phyloP scores from a whole-genome alignment of 2,113 vertebrate genomes.

The Ardeotis arabs region DNA sequence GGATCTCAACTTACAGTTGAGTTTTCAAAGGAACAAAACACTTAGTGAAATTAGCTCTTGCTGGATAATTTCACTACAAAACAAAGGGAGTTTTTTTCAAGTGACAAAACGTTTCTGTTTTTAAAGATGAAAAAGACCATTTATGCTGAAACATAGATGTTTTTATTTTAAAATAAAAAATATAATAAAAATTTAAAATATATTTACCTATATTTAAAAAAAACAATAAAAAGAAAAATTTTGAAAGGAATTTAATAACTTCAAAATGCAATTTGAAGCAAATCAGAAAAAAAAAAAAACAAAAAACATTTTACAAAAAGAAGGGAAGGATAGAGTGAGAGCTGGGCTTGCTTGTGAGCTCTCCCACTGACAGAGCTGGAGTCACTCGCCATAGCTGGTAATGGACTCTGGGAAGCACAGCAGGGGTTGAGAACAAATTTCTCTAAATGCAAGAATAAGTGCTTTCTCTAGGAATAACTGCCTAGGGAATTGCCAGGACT shows the following conservation, averaged over 20 bases:
- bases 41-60: not conserved
- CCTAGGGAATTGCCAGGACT: not conserved
- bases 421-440: not conserved
- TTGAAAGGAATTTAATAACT: not conserved
- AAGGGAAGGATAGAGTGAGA: fast-evolving
- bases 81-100: not conserved
- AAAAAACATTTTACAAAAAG: not conserved
- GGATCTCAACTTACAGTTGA: not conserved
- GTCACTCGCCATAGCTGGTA: not conserved
- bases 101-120: not conserved
- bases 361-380: not conserved
- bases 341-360: not conserved
- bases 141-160: not conserved
- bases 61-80: not conserved
- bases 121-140: not conserved
- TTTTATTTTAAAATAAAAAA: not conserved
- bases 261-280: not conserved
- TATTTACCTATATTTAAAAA: too few species aligned
- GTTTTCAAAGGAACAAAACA: not conserved
- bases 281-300: not conserved
- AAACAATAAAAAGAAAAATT: not conserved
- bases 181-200: too few species aligned
- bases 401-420: not conserved
- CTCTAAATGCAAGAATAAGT: not conserved
- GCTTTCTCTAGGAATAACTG: not conserved